A percentile compares a stretch with the other conserved stretches of the same genome.
phyloP scores from a whole-genome alignment of 2,113 vertebrate species.

The Bungarus multicinctus region DNA sequence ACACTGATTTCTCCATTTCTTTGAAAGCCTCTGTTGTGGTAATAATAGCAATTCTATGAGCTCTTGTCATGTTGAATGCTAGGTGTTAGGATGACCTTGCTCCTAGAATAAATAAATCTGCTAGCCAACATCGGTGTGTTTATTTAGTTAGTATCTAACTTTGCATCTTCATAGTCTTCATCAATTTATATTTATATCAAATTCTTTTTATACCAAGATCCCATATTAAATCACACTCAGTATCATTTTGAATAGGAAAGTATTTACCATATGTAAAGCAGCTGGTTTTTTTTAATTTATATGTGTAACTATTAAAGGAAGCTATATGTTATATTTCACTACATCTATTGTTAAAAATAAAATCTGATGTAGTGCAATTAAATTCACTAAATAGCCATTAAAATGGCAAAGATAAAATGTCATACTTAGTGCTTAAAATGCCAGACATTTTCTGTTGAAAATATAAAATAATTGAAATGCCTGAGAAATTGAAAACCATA shows the following conservation, averaged over 20 bases:
- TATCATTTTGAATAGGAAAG: neutral
- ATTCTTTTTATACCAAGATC: neutral
- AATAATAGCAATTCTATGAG: neutral
- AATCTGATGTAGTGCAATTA: neutral
- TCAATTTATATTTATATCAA: neutral
- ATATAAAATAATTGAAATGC: neutral
- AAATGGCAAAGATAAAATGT: neutral
- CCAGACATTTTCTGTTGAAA: neutral
- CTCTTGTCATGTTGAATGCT: neutral
- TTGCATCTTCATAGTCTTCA: neutral
- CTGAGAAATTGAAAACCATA: neutral
- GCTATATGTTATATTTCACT: neutral
- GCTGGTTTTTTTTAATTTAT: neutral
- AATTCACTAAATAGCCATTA: neutral
- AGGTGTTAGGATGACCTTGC: neutral
- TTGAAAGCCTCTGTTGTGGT: neutral
- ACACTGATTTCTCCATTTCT: neutral
- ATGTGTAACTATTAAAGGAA: neutral
- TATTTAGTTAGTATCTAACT: neutral
- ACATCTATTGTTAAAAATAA: neutral
- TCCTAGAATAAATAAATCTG: neutral
- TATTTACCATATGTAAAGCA: neutral
- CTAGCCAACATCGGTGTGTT: neutral
- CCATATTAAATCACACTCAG: neutral
- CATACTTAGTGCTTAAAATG: neutral